Percentiles rank a stretch among this genome's conserved stretches.
These are phyloP conservation scores for Calidris pugnax DNA, from an alignment of 2,113 vertebrate genomes.

Conservation along the genomic window DNA sequence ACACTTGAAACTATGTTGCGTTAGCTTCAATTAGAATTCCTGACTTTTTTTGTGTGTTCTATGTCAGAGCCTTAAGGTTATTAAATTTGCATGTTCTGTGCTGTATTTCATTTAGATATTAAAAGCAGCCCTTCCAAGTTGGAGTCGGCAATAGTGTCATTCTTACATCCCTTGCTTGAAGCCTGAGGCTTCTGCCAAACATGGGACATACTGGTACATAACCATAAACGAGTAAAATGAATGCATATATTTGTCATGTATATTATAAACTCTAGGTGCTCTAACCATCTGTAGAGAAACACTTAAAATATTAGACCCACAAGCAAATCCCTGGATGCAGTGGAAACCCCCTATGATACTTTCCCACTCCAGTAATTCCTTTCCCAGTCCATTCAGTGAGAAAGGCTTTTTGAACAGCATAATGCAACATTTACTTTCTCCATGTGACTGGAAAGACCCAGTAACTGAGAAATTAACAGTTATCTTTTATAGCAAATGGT, in stretches of 20 bases:
- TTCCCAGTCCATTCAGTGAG: not conserved
- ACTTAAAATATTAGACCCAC: not conserved
- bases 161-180: not conserved
- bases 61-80: not conserved
- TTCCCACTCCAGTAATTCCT: not conserved
- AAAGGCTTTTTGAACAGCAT: not conserved
- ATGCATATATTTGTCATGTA: not conserved
- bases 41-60: not conserved
- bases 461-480: not conserved
- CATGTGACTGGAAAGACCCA: not conserved
- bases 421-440: not conserved
- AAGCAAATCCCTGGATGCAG: not conserved
- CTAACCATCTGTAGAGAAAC: not conserved
- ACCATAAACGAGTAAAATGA: not conserved
- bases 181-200: not conserved
- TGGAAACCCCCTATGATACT: not conserved
- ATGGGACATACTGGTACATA: not conserved
- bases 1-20: slow-evolving; percentile 8
- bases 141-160: not conserved
- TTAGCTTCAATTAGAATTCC: slow-evolving; percentile 24
- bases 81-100: slow-evolving; percentile 16
- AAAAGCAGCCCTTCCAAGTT: slow-evolving; percentile 16
- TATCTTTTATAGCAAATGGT: not conserved
- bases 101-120: not conserved
- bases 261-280: not conserved